Percentiles rank a stretch among this genome's conserved stretches.
These are phyloP conservation scores for Hoplostethus mediterraneus DNA, from an alignment of 2,797 vertebrate genomes.

Conservation along the genomic window DNA sequence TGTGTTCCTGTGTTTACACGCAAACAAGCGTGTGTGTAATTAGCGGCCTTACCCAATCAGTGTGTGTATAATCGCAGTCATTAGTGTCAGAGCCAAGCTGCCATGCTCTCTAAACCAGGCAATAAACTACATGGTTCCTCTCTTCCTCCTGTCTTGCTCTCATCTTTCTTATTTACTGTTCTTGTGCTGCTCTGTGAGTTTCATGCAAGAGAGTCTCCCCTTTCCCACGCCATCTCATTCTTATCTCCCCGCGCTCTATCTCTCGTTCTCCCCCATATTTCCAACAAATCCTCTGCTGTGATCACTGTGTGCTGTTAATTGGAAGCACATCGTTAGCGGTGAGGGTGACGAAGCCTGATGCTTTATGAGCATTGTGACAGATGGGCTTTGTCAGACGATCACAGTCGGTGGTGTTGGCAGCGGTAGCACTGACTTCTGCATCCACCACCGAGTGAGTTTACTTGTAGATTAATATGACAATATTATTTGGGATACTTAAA, in stretches of 20 bases:
- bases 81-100: conserved; percentile 79
- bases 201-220: conserved; percentile 67
- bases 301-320: conserved; percentile 84
- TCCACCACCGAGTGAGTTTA: conserved; percentile 33
- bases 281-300: conserved; percentile 79
- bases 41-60: conserved; percentile 84
- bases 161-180: conserved; percentile 81
- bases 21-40: conserved; percentile 79
- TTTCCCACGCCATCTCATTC: conserved; percentile 42
- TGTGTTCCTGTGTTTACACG: conserved; percentile 76
- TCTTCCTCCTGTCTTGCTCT: conserved; percentile 59
- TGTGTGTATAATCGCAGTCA: conserved; percentile 82
- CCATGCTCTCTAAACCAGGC: conserved; percentile 78
- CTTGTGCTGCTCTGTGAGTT: conserved; percentile 63
- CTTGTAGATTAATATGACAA: background rate
- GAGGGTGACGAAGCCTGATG: conserved; percentile 75
- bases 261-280: conserved; percentile 55
- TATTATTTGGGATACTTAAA: conserved; percentile 15
- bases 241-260: conserved; percentile 54
- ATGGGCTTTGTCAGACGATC: conserved; percentile 68
- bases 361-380: conserved; percentile 72
- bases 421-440: conserved; percentile 58
- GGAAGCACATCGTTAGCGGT: conserved; percentile 81
- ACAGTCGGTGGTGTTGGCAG: conserved; percentile 53
- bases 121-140: conserved; percentile 72